Evolutionary conservation across 2,797 vertebrate genomes (phyloP).

Genomic region (Uromys caudimaculatus): DNA sequence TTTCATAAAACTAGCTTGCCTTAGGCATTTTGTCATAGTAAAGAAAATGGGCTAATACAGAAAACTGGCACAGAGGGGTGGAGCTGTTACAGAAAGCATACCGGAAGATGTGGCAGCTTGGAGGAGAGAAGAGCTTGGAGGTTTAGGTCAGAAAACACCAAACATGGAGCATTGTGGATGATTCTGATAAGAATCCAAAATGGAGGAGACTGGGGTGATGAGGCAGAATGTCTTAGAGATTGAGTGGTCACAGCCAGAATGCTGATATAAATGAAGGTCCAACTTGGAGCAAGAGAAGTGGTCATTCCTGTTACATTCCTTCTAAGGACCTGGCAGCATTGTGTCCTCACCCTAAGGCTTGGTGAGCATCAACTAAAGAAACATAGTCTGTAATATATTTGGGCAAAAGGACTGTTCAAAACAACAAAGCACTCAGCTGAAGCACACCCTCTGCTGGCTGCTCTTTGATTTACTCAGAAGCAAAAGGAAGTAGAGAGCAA

Average conservation of each 20-base stretch:
- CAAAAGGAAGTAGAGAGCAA: background rate
- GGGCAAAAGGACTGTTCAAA: background rate
- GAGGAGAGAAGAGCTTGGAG: background rate
- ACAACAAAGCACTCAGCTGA: background rate
- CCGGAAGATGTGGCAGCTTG: background rate
- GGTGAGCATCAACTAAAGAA: background rate
- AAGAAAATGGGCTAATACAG: background rate
- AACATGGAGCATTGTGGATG: background rate
- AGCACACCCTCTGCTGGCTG: background rate
- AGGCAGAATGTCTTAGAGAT: background rate
- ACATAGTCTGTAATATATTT: background rate
- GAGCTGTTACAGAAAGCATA: background rate
- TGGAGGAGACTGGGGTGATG: background rate
- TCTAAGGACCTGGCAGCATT: background rate
- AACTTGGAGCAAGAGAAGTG: background rate
- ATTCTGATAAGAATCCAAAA: background rate
- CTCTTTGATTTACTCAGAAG: background rate
- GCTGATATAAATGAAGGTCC: background rate
- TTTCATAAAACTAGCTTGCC: background rate
- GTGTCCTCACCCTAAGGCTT: background rate
- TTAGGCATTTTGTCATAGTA: background rate
- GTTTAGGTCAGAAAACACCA: background rate
- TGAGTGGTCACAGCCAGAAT: background rate
- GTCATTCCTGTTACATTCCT: background rate
- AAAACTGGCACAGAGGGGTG: background rate